Percentiles rank a stretch among this genome's conserved stretches.
Conservation (phyloP, 2,113 vertebrate genomes). For the Heterocephalus glaber region DNA sequence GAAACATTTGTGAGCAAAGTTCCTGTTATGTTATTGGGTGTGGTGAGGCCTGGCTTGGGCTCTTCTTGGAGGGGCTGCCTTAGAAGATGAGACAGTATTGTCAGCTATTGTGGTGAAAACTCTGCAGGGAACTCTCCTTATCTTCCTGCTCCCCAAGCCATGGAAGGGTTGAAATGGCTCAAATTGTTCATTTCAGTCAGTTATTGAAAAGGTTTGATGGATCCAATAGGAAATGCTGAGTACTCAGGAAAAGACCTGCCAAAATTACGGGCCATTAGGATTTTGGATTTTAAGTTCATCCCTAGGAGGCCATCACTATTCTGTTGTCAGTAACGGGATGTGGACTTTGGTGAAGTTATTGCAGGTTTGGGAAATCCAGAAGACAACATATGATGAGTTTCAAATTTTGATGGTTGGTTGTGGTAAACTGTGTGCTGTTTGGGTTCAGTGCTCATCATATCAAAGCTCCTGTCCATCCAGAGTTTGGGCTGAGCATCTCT, state of each 20-base stretch:
- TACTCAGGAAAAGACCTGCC: neutral
- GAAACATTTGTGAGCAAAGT: slow-evolving; percentile 69
- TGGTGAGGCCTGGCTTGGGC: slow-evolving; percentile 26
- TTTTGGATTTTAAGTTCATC: slow-evolving; percentile 33
- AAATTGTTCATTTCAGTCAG: neutral
- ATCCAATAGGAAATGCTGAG: neutral
- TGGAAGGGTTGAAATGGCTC: neutral
- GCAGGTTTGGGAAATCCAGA: neutral
- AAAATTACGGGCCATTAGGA: neutral
- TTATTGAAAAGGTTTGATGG: neutral
- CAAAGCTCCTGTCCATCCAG: neutral
- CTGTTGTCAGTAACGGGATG: neutral
- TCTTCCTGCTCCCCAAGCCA: neutral
- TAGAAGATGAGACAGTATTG: neutral
- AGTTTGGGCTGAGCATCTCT: neutral
- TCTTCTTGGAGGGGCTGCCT: slow-evolving; percentile 23
- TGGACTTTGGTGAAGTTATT: neutral
- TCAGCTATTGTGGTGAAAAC: neutral
- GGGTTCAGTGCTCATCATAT: neutral
- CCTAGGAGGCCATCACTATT: neutral
- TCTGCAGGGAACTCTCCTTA: neutral
- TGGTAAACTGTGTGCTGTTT: neutral
- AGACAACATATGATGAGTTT: neutral
- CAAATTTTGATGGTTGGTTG: neutral
- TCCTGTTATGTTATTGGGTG: slow-evolving; percentile 57